Base-by-base conservation (phyloP, 2,113 vertebrate species). In the Nannospalax galili region DNA sequence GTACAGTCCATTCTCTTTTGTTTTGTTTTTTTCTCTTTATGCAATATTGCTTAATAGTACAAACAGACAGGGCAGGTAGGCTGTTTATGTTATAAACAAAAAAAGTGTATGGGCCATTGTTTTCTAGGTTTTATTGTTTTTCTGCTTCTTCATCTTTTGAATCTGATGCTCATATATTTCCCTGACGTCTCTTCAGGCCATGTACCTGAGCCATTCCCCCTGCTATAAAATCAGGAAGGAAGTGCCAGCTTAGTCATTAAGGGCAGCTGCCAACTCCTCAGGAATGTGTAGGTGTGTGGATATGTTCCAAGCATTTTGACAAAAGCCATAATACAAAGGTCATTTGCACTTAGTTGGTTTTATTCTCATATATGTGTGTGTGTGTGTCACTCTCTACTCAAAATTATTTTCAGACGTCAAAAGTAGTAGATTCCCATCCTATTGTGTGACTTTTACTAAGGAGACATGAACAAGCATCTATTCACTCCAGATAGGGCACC, bases 331-430 rank as follows among this genome's bases (percentile, higher is more conserved):
- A 42, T 42, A 19, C 3, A 3, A 32, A 72, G 30, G 35, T 60
- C 45, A 72, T 32, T 72, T 58, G n/a, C 56, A 0, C 60, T 48
- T 64, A 32, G 17, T 79, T 9, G 5, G 3, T 20, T 85, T 73
- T 52, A 70, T 85, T 88, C 30, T 62, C 42, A 72, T 45, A 65
- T 75, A 14, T 40, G 5, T 64, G 22, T 19, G 0, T 14, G n/a
- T 20, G 45, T 56, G 65, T 82, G 12, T 56, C 70, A 70, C 12
- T 37, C 35, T 91, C 2, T 74, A 22, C 8, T 24, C 35, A 37
- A 86, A 93, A 73, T 80, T 69, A 92, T 81, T 94, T 45, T 65
- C 35, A 64, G n/a, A 84, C 77, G 84, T 82, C 62, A 72, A 82
- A 79, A 73, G 19, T 77, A 56, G 28, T 62, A 35, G 26, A 67